Base-by-base conservation (phyloP, 2,113 vertebrate genomes). In the Glaucidium brasilianum region DNA sequence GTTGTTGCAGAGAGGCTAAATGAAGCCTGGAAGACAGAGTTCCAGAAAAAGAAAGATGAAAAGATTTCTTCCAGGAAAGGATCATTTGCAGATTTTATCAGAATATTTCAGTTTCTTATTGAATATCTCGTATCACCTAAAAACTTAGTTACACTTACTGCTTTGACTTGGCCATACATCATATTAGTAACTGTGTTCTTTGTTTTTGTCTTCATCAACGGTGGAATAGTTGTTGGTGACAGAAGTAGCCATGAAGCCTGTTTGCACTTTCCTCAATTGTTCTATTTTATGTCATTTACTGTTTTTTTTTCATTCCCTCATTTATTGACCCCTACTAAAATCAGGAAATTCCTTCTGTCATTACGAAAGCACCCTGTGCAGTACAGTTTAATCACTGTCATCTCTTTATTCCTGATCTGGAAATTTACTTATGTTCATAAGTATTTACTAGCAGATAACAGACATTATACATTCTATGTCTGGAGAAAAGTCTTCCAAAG, bases 391-490 rank as follows among this genome's bases (percentile, higher is more conserved):
- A 23, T 99, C 8, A 15, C 97, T 0, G 22, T 79, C 22, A 15
- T 98, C 26, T 98, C 93, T 23, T n/a, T 99, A 19, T 81, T 99
- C 60, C 95, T 99, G 9, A 96, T 99, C 86, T 99, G 99, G 99
- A 99, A 98, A 84, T 99, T 99, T 97, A 99, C 99, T 6, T 99
- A 98, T 23, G 98, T 98, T 47, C 99, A 99, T 98, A 98, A 98
- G 82, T 99, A 99, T 97, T 97, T 99, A 64, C 97, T 99, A n/a
- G 99, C 99, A 0, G 99, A 99, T 96, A 99, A 99, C 97, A 98
- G 99, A 47, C 99, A 99, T 88, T 99, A 98, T 78, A 98, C 99
- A 0, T 99, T 99, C 94, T 99, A 99, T 35, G 97, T 99, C 45
- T 99, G 99, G 99, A 99, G 98, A 52, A 98, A 98, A 92, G 74